Base-by-base conservation (phyloP, 2,797 vertebrate genomes). In the Parambassis ranga region DNA sequence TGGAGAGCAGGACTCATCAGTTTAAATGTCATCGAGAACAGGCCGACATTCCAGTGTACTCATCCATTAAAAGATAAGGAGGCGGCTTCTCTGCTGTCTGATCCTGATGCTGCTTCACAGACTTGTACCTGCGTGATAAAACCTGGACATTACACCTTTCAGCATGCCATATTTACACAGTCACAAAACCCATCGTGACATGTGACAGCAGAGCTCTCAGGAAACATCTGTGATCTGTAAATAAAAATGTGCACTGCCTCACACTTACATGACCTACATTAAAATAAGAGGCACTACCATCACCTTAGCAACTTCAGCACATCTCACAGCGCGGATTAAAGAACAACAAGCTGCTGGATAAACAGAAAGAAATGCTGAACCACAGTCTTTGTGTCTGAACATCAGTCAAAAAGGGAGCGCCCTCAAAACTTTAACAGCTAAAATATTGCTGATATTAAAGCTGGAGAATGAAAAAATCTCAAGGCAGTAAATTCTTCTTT, bases 1-100 rank as follows among this genome's bases (percentile, higher is more conserved):
- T 65, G 56, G 43, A 37, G 62, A 79, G 71, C 69, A 24, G 68
- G 42, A 50, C 71, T 85, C 79, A 65, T 90, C 86, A 44, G 79
- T 88, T 87, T 82, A 78, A 85, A 87, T 76, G 84, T 76, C 86
- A 82, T 56, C 4, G 58, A 68, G 70, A 76, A 76, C 69, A 35
- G 48, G 55, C 72, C 47, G 38, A 46, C 75, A 67, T 84, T 83
- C 79, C 80, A 26, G 53, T 62, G 65, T 33, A 44, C 73, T 71
- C 62, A 75, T 84, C 69, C 81, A 84, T 85, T 85, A 86, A 81
- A 66, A 85, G 90, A 90, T 92, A 90, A 90, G 83, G 65, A 65
- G 46, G 64, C 44, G 36, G 14, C 47, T 71, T 47, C 50, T 69
- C 65, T 51, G 42, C 60, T 28, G 56, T 44, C 49, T 51, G 52